Conservation (phyloP, 1,140 invertebrate genomes). For the Epicauta chinensis region DNA sequence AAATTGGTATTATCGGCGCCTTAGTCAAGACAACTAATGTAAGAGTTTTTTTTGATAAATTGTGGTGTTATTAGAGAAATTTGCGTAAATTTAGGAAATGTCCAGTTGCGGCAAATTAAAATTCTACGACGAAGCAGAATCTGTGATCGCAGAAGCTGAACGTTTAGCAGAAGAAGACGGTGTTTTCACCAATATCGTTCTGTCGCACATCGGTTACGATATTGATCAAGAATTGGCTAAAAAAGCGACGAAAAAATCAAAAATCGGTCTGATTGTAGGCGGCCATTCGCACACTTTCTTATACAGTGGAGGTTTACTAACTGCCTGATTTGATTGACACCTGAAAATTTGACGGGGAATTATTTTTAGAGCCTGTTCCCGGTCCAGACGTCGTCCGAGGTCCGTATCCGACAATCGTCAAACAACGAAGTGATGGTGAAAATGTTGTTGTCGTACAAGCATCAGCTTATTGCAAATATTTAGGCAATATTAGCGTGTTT, state of each 20-base stretch:
- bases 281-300: constrained; percentile 67
- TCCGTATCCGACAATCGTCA: constrained; percentile 45
- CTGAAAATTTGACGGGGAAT: neutral
- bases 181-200: constrained; percentile 39
- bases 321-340: neutral
- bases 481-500: constrained; percentile 64
- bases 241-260: constrained; percentile 47
- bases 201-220: constrained; percentile 53
- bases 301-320: constrained; percentile 24
- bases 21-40: constrained; percentile 59
- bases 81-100: constrained; percentile 27
- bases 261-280: constrained; percentile 73
- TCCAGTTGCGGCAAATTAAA: constrained; percentile 37
- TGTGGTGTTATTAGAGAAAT: neutral
- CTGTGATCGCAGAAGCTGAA: constrained; percentile 36
- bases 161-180: constrained; percentile 36
- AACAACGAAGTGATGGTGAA: constrained; percentile 41
- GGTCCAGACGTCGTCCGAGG: constrained; percentile 45
- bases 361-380: constrained; percentile 13
- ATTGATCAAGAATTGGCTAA: constrained; percentile 59
- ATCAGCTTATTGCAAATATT: constrained; percentile 63
- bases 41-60: constrained; percentile 43
- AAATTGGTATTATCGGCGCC: constrained; percentile 75
- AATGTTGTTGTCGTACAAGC: constrained; percentile 67
- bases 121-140: constrained; percentile 45